Conservation (phyloP, 2,888 invertebrate species). For the Carcina quercana region DNA sequence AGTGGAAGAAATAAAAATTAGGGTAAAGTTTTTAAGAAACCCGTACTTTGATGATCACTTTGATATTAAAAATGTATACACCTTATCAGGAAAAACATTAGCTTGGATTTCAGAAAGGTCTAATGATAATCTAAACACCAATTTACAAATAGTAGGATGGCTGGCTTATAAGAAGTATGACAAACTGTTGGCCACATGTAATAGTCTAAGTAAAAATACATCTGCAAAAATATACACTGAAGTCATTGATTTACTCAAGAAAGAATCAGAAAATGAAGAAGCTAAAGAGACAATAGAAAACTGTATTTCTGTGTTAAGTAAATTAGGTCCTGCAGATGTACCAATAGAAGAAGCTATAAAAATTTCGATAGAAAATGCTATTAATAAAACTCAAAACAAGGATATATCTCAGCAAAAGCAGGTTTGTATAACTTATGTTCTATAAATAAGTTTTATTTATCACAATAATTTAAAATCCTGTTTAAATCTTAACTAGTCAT, state of each 20-base stretch:
- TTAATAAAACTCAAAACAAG: slow-evolving; percentile 67
- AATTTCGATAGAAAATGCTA: slow-evolving; percentile 66
- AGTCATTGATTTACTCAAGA: slow-evolving; percentile 39
- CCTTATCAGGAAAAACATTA: slow-evolving; percentile 89
- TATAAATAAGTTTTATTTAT: not conserved
- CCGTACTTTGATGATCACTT: slow-evolving; percentile 93
- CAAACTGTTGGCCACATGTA: slow-evolving; percentile 37
- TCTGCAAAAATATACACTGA: slow-evolving; percentile 43
- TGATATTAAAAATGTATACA: slow-evolving; percentile 82
- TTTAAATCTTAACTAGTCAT: too few species aligned
- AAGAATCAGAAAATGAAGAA: slow-evolving; percentile 26
- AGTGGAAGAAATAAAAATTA: slow-evolving; percentile 80
- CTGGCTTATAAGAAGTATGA: slow-evolving; percentile 80
- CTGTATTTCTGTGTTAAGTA: slow-evolving; percentile 32
- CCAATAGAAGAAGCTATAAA: slow-evolving; percentile 62
- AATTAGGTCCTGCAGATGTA: slow-evolving; percentile 25
- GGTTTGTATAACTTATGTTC: slow-evolving; percentile 43
- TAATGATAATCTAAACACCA: slow-evolving; percentile 66
- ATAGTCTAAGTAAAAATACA: slow-evolving; percentile 28
- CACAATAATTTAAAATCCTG: too few species aligned
- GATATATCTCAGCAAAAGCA: slow-evolving; percentile 75
- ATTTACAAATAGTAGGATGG: slow-evolving; percentile 79
- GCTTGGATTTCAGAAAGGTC: slow-evolving; percentile 72
- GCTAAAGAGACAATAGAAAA: slow-evolving; percentile 29
- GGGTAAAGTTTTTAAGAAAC: slow-evolving; percentile 87